These are phyloP conservation scores for Microctenopoma steveboyesi DNA, from an alignment of 2,797 vertebrate genomes.

Conservation along the genomic window DNA sequence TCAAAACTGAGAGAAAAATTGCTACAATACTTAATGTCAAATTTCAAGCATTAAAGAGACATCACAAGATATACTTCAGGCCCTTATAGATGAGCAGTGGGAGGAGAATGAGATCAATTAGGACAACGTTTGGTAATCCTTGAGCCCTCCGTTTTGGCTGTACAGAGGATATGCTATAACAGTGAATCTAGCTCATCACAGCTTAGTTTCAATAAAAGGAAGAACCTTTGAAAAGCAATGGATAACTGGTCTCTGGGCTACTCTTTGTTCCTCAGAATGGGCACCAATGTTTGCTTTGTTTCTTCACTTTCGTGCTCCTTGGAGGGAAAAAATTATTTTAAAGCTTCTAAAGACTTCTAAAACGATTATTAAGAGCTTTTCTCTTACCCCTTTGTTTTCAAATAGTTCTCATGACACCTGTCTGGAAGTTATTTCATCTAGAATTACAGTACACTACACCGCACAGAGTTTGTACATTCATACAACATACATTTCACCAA, in stretches of 20 bases:
- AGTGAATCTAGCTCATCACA: slow-evolving; percentile 57
- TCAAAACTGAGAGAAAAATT: slow-evolving; percentile 4
- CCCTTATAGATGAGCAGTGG: slow-evolving; percentile 57
- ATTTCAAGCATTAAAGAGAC: slow-evolving; percentile 38
- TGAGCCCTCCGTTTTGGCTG: slow-evolving; percentile 42
- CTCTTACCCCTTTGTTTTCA: slow-evolving; percentile 8
- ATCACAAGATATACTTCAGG: slow-evolving; percentile 46
- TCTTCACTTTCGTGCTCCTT: slow-evolving; percentile 38
- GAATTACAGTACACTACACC: not conserved
- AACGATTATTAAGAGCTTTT: slow-evolving; percentile 52
- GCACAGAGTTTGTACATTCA: slow-evolving; percentile 3
- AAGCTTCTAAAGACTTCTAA: slow-evolving; percentile 63
- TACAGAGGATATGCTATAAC: slow-evolving; percentile 50
- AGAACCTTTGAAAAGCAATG: slow-evolving; percentile 58
- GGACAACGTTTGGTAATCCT: slow-evolving; percentile 75
- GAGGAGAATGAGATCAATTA: slow-evolving; percentile 80
- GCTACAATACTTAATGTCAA: slow-evolving; percentile 42
- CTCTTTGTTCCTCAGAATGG: slow-evolving; percentile 58
- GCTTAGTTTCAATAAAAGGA: slow-evolving; percentile 66
- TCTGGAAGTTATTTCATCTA: slow-evolving; percentile 1
- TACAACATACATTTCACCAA: not conserved
- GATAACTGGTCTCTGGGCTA: slow-evolving; percentile 40
- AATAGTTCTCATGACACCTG: not conserved
- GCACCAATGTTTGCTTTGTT: slow-evolving; percentile 44
- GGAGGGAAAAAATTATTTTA: slow-evolving; percentile 48